These are phyloP conservation scores for Oryzias celebensis DNA, from an alignment of 2,113 vertebrate genomes.

Conservation along the genomic window DNA sequence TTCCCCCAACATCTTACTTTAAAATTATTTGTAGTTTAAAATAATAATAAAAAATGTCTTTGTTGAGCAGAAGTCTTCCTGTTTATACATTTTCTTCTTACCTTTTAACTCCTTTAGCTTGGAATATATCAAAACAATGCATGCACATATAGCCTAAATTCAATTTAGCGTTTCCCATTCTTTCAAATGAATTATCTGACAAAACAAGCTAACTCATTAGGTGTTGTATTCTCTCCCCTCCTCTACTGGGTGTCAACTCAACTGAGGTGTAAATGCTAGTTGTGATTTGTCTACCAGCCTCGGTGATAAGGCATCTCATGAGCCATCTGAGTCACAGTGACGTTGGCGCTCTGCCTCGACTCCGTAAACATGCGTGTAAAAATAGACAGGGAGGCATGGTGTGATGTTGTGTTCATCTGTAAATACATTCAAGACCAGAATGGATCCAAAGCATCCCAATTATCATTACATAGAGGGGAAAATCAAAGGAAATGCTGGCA, in stretches of 20 bases:
- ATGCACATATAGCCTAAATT: no score
- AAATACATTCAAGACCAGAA: slow-evolving; percentile 40
- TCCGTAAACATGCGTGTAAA: slow-evolving; percentile 64
- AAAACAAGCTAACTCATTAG: no score
- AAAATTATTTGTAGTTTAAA: no score
- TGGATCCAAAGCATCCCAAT: slow-evolving; percentile 42
- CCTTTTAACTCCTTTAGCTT: no score
- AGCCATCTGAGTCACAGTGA: slow-evolving; percentile 64
- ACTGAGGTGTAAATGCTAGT: slow-evolving; percentile 34
- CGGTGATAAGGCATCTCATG: slow-evolving; percentile 45
- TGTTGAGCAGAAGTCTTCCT: no score
- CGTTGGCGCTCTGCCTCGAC: slow-evolving; percentile 38
- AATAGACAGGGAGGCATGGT: slow-evolving; percentile 62
- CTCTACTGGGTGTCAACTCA: slow-evolving; percentile 21
- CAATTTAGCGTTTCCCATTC: no score
- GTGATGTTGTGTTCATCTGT: slow-evolving; percentile 50
- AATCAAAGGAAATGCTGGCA: slow-evolving; percentile 41
- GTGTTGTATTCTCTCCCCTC: neutral
- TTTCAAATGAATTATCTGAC: no score
- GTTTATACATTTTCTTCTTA: no score
- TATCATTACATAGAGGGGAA: slow-evolving; percentile 39
- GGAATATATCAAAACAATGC: no score
- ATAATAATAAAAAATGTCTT: no score
- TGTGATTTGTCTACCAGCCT: slow-evolving; percentile 34
- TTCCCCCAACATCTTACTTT: no score